Percentiles rank a stretch among this genome's conserved stretches.
phyloP scores from a whole-genome alignment of 2,888 invertebrate species.

The Lordiphosa fenestrarum region DNA sequence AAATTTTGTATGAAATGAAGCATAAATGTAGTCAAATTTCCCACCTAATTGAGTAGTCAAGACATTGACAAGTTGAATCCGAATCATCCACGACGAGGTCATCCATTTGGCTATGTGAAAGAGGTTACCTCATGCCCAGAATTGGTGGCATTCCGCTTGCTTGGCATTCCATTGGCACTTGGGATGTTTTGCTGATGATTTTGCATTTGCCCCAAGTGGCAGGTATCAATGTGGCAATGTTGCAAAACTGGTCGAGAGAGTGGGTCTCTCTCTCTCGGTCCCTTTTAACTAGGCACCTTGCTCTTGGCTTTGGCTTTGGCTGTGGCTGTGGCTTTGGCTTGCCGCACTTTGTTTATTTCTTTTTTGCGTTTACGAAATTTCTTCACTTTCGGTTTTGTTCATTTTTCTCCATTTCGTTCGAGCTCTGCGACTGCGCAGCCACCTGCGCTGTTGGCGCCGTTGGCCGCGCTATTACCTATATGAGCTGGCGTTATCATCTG shows the following conservation, averaged over 20 bases:
- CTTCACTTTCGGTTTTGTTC: conserved; percentile 64
- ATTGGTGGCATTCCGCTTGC: no score
- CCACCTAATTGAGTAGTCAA: no score
- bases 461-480: conserved; percentile 68
- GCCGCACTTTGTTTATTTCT: conserved; percentile 9
- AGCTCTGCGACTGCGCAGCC: conserved; percentile 35
- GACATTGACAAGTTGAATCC: no score
- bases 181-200: conserved; percentile 1
- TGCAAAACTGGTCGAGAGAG: conserved; percentile 57
- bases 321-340: conserved; percentile 9
- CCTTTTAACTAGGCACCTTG: conserved; percentile 36
- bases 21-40: no score
- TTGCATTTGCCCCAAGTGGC: conserved; percentile 12
- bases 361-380: conserved; percentile 50
- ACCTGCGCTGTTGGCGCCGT: conserved; percentile 25
- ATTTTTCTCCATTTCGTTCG: no score
- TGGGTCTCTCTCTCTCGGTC: background rate
- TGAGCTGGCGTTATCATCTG: conserved; percentile 77
- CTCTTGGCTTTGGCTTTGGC: conserved; percentile 17
- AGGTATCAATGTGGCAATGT: conserved; percentile 35
- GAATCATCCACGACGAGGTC: no score
- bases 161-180: background rate
- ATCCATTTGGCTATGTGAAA: no score
- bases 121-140: no score
- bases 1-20: no score